phyloP scores from a whole-genome alignment of 2,888 invertebrate genomes.

The Ophion ventricosus region DNA sequence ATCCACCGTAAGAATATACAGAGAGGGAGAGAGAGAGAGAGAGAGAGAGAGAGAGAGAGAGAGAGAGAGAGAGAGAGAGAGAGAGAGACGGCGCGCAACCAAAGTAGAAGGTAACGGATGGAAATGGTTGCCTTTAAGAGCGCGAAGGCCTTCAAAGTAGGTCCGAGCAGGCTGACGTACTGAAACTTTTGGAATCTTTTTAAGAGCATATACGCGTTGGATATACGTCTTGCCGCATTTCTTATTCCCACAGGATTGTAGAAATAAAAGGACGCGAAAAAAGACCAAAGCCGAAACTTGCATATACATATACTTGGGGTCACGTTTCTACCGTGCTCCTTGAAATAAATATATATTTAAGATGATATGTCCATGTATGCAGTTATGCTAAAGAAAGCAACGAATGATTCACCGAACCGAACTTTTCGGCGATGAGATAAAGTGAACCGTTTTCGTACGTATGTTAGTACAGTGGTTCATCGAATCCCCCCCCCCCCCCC shows the following conservation, averaged over 20 bases:
- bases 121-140: no score
- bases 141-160: slow-evolving; percentile 2
- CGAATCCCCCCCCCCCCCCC: slow-evolving; percentile 4
- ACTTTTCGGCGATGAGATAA: slow-evolving; percentile 69
- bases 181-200: slow-evolving; percentile 77
- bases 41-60: not conserved
- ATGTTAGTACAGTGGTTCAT: slow-evolving; percentile 72
- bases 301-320: not conserved
- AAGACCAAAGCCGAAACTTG: slow-evolving; percentile 22
- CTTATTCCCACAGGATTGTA: slow-evolving; percentile 73
- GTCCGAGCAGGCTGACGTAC: slow-evolving; percentile 52
- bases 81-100: not conserved
- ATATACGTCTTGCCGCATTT: slow-evolving; percentile 69
- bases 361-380: not conserved
- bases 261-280: slow-evolving; percentile 63
- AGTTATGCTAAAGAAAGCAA: slow-evolving; percentile 18
- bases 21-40: not conserved
- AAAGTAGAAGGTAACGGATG: not conserved
- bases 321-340: not conserved
- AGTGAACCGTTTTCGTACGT: slow-evolving; percentile 70
- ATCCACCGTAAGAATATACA: slow-evolving; percentile 7
- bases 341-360: not conserved
- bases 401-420: slow-evolving; percentile 37
- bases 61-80: not conserved
- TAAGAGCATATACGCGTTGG: slow-evolving; percentile 61